Percentiles rank a stretch among this genome's conserved stretches.
Conservation (phyloP, 1,140 invertebrate genomes). For the Orchesella cincta region DNA sequence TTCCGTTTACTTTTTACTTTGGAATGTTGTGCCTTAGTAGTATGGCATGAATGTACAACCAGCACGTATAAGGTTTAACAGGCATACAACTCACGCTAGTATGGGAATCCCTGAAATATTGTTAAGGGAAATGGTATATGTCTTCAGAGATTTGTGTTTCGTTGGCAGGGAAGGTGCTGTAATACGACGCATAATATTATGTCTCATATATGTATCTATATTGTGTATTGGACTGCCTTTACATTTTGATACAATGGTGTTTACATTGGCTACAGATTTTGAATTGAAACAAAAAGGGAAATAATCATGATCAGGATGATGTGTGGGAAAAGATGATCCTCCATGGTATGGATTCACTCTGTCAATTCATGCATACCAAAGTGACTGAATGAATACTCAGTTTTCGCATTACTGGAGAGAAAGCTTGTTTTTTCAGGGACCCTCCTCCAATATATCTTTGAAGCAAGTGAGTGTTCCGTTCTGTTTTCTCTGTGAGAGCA, state of each 20-base stretch:
- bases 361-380: too few relatives aligned
- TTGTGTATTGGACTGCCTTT: background rate
- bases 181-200: background rate
- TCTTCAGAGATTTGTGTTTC: background rate
- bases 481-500: too few relatives aligned
- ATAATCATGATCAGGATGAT: too few relatives aligned
- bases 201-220: background rate
- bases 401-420: too few relatives aligned
- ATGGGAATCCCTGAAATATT: conserved; percentile 13
- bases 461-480: too few relatives aligned
- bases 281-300: too few relatives aligned
- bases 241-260: background rate
- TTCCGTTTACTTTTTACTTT: background rate
- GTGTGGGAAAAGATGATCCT: background rate
- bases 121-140: background rate
- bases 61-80: background rate
- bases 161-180: background rate
- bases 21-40: background rate
- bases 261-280: too few relatives aligned
- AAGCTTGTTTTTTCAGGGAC: too few relatives aligned
- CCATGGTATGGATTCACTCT: background rate
- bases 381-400: too few relatives aligned
- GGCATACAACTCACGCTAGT: background rate
- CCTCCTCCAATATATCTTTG: too few relatives aligned
- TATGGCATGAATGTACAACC: background rate